Evolutionary conservation across 2,113 vertebrate species (phyloP).

Genomic region (Vanacampus margaritifer): DNA sequence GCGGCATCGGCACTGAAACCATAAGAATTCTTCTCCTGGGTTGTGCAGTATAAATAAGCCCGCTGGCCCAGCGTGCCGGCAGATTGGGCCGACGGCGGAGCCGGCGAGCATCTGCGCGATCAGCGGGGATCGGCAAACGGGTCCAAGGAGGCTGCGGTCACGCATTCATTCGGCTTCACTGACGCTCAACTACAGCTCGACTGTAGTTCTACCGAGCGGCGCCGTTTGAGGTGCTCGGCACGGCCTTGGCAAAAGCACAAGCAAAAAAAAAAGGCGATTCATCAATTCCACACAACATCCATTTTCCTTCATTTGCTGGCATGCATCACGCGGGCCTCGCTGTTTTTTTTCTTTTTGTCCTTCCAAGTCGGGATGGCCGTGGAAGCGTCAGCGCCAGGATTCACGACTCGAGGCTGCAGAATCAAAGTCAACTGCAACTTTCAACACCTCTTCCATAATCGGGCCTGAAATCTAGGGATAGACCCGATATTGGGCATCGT

Average conservation of each 20-base stretch:
- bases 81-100: constrained; percentile 9
- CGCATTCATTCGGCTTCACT: constrained; percentile 59
- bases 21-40: not conserved
- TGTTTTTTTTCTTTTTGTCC: not conserved
- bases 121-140: constrained; percentile 42
- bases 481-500: too few relatives aligned
- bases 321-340: not conserved
- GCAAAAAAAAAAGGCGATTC: too few relatives aligned
- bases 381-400: not conserved
- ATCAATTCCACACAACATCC: too few relatives aligned
- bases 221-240: not conserved
- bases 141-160: constrained; percentile 37
- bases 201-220: not conserved
- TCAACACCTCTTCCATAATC: not conserved
- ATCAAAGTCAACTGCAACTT: not conserved
- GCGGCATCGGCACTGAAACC: not conserved
- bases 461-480: not conserved
- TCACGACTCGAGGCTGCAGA: not conserved
- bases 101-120: constrained; percentile 62
- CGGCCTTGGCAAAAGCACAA: not conserved
- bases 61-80: not conserved
- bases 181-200: constrained; percentile 14
- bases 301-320: not conserved
- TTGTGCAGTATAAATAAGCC: constrained; percentile 2
- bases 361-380: not conserved